Percentiles rank a stretch among this genome's conserved stretches.
Evolutionary conservation across 2,888 invertebrate genomes (phyloP).

Genomic region (Agrotis exclamationis): DNA sequence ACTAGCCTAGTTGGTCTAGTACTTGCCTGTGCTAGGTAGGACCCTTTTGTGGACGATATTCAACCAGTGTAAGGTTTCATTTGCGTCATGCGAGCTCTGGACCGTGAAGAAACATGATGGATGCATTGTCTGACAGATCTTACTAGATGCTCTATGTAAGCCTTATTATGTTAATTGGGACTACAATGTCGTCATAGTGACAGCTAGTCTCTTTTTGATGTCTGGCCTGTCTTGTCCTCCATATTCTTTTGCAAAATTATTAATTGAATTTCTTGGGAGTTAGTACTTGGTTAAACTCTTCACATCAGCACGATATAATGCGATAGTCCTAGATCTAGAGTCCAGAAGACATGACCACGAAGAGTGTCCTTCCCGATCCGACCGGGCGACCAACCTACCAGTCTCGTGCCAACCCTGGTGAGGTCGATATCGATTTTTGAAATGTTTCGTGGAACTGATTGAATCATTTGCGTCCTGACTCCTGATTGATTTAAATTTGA

Average conservation of each 20-base stretch:
- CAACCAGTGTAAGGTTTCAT: slow-evolving; percentile 67
- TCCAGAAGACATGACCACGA: background rate
- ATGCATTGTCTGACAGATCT: slow-evolving; percentile 57
- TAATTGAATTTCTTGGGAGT: background rate
- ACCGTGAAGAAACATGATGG: slow-evolving; percentile 70
- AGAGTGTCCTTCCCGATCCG: too few species aligned
- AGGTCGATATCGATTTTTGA: background rate
- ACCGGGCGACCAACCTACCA: too few species aligned
- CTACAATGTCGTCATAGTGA: slow-evolving; percentile 5
- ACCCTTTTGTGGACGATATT: slow-evolving; percentile 57
- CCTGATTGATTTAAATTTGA: background rate
- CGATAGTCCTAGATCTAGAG: background rate
- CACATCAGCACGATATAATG: too few species aligned
- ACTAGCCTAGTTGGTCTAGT: background rate
- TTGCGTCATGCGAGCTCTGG: slow-evolving; percentile 66
- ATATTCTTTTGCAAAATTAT: background rate
- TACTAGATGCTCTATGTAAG: slow-evolving; percentile 10
- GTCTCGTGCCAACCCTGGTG: background rate
- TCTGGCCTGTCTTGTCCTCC: background rate
- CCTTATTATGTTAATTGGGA: slow-evolving; percentile 12
- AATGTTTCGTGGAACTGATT: too few species aligned
- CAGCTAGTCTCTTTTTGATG: background rate
- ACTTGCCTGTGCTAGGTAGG: background rate
- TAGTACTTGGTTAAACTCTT: background rate
- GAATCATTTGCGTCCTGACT: too few species aligned